Base-by-base conservation (phyloP, 2,797 vertebrate species). In the Myoxocephalus aenaeus region DNA sequence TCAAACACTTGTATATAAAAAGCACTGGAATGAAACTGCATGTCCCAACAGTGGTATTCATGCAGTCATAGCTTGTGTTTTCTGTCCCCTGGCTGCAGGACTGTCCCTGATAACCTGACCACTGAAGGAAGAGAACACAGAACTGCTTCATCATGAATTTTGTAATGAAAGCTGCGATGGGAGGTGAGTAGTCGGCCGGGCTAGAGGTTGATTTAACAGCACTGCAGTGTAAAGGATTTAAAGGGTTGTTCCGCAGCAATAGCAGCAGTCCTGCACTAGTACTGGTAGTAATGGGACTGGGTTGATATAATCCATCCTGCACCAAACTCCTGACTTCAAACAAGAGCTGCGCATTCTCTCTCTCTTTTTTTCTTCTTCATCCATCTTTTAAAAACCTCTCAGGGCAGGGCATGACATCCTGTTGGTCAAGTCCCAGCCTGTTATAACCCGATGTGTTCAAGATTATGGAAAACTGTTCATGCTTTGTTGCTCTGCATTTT, bases 81-180 rank as follows among this genome's bases (percentile, higher is more conserved):
- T 91, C 64, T 91, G 72, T 90, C 84, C 86, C 77, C 81, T 32
- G 83, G 68, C 81, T 90, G 75, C 85, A 92, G 91, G 85, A 92
- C 86, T 83, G 79, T 84, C 86, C 84, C 86, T 46, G 82, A 85
- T 80, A 89, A 87, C 88, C 71, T 81, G 81, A 89, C 79, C 70
- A 77, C 70, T 86, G 92, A 91, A 90, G 83, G 86, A 90, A 89
- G 91, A 89, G 87, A 91, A 87, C 86, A 87, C 90, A 90, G 91
- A 92, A 94, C 94, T 94, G 89, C 94, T 90, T 95, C 93, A 92
- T 87, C 93, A 98, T 98, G 97, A 97, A 98, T 96, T 98, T 97
- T 95, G 94, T 98, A 90, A 96, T 98, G 96, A 98, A 98, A 90
- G 96, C 97, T 94, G 97, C 97, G 74, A 32, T 98, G 81, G 97